phyloP scores from a whole-genome alignment of 1,140 invertebrate genomes.

The Drosophila quadrilineata region DNA sequence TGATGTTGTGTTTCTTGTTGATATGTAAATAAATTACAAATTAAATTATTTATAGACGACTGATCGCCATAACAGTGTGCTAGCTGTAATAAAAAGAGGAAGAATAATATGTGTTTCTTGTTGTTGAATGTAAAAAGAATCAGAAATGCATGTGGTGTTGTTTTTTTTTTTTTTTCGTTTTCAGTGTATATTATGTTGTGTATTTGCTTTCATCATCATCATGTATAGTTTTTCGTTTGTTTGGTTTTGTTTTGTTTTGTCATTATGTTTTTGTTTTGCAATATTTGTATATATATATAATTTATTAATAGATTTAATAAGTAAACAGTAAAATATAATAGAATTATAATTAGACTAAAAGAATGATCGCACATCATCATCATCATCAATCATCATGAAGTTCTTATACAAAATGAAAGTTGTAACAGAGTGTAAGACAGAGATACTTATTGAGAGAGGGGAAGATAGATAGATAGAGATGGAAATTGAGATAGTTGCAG shows the following conservation, averaged over 20 bases:
- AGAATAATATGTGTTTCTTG: conserved; percentile 10
- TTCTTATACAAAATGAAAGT: conserved; percentile 24
- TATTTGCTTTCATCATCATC: conserved; percentile 71
- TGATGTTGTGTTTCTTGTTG: too few species aligned
- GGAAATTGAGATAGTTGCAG: conserved; percentile 17
- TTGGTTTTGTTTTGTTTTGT: conserved; percentile 38
- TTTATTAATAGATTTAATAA: conserved; percentile 58
- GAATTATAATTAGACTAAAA: conserved; percentile 65
- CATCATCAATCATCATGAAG: background rate
- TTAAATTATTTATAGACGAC: background rate
- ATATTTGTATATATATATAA: conserved; percentile 69
- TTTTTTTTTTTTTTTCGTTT: conserved; percentile 74
- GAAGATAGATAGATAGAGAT: conserved; percentile 9
- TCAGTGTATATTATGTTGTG: conserved; percentile 79
- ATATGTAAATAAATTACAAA: too few species aligned
- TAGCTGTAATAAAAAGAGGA: background rate
- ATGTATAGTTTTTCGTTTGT: conserved; percentile 45
- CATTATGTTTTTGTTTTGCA: conserved; percentile 24
- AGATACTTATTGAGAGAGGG: conserved; percentile 15
- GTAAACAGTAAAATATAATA: conserved; percentile 58
- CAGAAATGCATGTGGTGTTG: conserved; percentile 68
- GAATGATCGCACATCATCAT: conserved; percentile 23
- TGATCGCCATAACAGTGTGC: background rate
- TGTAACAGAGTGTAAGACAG: conserved; percentile 29
- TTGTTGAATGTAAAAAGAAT: conserved; percentile 46